A percentile compares a stretch with the other conserved stretches of the same genome.
These are phyloP conservation scores for Tiliacea citrago DNA, from an alignment of 2,888 invertebrate species.

Conservation along the genomic window DNA sequence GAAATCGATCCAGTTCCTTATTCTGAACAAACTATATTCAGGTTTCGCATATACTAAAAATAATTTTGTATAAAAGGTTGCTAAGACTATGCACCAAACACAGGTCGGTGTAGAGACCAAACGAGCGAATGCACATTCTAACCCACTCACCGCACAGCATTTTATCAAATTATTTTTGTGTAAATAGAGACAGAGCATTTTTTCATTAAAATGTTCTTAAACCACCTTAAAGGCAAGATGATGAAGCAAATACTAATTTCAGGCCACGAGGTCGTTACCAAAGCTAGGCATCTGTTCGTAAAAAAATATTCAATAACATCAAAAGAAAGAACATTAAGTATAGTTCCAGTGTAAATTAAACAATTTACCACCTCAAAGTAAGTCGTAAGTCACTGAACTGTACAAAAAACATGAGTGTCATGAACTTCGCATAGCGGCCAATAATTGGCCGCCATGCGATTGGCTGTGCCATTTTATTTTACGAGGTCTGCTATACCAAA, in stretches of 20 bases:
- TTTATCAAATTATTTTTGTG: background rate
- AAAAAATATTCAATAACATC: background rate
- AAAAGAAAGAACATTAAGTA: background rate
- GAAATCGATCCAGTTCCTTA: too few relatives aligned
- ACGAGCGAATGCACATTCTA: background rate
- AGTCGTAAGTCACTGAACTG: constrained; percentile 48
- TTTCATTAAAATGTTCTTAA: too few relatives aligned
- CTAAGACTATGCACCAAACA: background rate
- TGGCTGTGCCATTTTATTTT: constrained; percentile 59
- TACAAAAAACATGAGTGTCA: constrained; percentile 31
- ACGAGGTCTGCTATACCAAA: constrained; percentile 44
- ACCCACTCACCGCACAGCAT: too few relatives aligned
- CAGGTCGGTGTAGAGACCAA: background rate
- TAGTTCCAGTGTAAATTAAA: constrained; percentile 8
- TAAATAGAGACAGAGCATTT: background rate
- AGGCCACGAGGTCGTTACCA: background rate
- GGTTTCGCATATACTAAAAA: too few relatives aligned
- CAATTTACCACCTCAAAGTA: constrained; percentile 20
- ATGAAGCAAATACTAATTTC: background rate
- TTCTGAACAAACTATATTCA: too few relatives aligned
- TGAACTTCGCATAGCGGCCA: constrained; percentile 47
- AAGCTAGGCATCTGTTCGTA: background rate
- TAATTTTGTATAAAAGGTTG: background rate
- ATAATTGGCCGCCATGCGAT: too few relatives aligned
- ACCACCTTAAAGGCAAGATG: too few relatives aligned